These are phyloP conservation scores for Atta colombica DNA, from an alignment of 1,140 invertebrate species.

Conservation along the genomic window DNA sequence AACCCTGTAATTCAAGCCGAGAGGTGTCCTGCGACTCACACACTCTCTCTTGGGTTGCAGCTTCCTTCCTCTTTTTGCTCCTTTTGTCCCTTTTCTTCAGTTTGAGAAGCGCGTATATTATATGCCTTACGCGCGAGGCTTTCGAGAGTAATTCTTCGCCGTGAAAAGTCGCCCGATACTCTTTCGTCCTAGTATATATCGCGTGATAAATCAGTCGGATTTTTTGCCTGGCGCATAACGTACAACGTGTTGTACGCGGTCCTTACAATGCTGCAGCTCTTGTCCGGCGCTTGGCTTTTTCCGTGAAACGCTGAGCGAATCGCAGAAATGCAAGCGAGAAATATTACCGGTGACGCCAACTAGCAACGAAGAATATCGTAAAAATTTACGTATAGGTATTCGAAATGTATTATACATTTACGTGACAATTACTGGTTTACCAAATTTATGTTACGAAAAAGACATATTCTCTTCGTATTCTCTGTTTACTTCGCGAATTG, in stretches of 20 bases:
- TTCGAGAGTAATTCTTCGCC: constrained; percentile 65
- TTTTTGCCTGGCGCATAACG: constrained; percentile 46
- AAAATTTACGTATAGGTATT: constrained; percentile 4
- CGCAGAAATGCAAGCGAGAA: constrained; percentile 27
- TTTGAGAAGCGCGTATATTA: constrained; percentile 50
- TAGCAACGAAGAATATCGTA: not conserved
- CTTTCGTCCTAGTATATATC: constrained; percentile 18
- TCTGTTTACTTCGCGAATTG: not conserved
- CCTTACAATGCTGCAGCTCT: constrained; percentile 63
- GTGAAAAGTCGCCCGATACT: constrained; percentile 55
- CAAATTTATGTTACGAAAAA: constrained; percentile 4
- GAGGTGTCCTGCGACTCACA: constrained; percentile 63
- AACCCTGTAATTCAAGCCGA: constrained; percentile 71
- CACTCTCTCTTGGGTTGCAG: not conserved
- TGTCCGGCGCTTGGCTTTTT: constrained; percentile 6
- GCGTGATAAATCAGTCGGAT: constrained; percentile 63
- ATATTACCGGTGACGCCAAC: not conserved
- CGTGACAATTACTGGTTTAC: not conserved
- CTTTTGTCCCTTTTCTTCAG: not conserved
- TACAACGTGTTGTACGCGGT: constrained; percentile 37
- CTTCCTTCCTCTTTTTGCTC: not conserved
- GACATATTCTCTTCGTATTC: not conserved
- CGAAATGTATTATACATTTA: not conserved
- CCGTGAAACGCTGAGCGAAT: constrained; percentile 14
- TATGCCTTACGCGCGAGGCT: constrained; percentile 34